Conservation (phyloP, 2,113 vertebrate species). For the Terrapene triunguis region DNA sequence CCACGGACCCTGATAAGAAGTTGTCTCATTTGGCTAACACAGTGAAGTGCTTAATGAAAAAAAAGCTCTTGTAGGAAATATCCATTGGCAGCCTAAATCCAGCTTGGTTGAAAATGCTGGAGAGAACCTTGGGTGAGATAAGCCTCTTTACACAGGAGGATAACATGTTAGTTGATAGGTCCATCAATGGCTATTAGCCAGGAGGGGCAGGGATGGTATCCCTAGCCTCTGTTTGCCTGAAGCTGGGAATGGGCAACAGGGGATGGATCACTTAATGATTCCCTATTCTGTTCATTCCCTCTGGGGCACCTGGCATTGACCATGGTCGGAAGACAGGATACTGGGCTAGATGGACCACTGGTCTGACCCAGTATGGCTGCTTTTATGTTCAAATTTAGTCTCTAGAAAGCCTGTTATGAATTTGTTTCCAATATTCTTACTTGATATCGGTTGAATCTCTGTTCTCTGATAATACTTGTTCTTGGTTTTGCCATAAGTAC, state of each 20-base stretch:
- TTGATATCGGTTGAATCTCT: background rate
- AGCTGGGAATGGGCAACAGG: too few relatives aligned
- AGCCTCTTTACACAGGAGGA: background rate
- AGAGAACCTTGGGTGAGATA: background rate
- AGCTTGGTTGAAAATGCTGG: background rate
- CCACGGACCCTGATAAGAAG: background rate
- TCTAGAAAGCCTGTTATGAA: background rate
- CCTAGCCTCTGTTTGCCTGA: too few relatives aligned
- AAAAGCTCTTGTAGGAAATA: background rate
- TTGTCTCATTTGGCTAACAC: background rate
- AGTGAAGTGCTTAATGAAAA: background rate
- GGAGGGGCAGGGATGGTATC: too few relatives aligned
- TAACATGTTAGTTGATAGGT: background rate
- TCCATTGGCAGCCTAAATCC: background rate
- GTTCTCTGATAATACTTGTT: background rate
- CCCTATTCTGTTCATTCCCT: too few relatives aligned
- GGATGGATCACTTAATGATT: too few relatives aligned
- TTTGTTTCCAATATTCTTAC: background rate
- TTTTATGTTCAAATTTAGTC: background rate
- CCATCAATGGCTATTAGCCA: too few relatives aligned
- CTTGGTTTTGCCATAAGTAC: background rate
- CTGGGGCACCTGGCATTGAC: too few relatives aligned
- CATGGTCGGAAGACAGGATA: too few relatives aligned
- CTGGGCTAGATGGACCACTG: too few relatives aligned
- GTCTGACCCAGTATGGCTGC: too few relatives aligned